Evolutionary conservation across 92 coral and sea anemone species (phyloP), one percentile per base, ranked within the genome.

Genomic region (Parazoanthus darwini): DNA sequence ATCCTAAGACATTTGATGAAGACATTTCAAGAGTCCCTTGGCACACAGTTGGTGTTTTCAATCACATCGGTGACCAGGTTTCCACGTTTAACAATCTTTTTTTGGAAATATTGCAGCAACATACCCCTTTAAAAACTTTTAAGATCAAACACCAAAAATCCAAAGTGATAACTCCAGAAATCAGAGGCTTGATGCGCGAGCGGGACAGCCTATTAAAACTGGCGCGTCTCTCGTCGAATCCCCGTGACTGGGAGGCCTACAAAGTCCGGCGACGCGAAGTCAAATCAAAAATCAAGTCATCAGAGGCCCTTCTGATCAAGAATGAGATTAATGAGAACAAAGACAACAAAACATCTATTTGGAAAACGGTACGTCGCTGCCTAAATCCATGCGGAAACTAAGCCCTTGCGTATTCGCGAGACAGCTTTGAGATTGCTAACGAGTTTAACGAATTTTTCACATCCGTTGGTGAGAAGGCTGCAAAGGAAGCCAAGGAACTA

Each of bases 311-410:
- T 1, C 25, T 18, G 29, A 36, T 91, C 63, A 75, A 66, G 43
- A 50, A 87, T 38, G 91, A 91, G 67, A 88, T 88, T 9, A 82
- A 3, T 8, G 76, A n/a, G n/a, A 56, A 82, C 65, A 88, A 76
- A 56, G 86, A 15, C 26, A 93, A 88, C 56, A 91, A 86, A 67
- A 67, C 91, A 51, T 88, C 93, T 29, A 88, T 93, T 9, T 93
- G 95, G 95, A 93, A 93, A 43, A 91, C 95, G 10, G 84, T 91
- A 25, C 95, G 92, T 58, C 83, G 88, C 43, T 89, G 90, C 89
- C 80, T 93, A 6, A 82, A 86, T 42, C 68, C 85, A 58, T 80
- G 75, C 29, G 80, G 88, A 15, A 37, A 33, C 46, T 78, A 90
- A 15, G 9, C 3, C 72, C 78, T 77, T 6, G n/a, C 86, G 2